Evolutionary conservation across 2,888 invertebrate genomes (phyloP).

Genomic region (Lepidochitona cinerea): DNA sequence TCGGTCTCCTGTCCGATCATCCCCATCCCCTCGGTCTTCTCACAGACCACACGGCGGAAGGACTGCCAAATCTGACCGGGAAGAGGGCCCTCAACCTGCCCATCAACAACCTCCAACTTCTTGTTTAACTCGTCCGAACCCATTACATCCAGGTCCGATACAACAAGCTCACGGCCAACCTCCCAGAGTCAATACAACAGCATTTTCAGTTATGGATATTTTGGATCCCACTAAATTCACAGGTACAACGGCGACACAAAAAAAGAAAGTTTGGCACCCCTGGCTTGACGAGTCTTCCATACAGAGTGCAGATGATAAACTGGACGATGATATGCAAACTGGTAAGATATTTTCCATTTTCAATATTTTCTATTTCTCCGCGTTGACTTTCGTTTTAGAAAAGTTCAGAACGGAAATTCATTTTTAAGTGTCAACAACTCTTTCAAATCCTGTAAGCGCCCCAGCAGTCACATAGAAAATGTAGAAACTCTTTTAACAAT

Average conservation of each 20-base stretch:
- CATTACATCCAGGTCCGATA: not conserved
- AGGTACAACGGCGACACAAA: slow-evolving; percentile 28
- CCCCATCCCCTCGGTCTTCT: slow-evolving; percentile 2
- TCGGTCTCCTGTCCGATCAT: not conserved
- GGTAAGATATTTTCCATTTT: not conserved
- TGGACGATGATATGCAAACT: not conserved
- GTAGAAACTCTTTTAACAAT: too few relatives aligned
- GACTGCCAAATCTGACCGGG: not conserved
- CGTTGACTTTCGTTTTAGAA: too few relatives aligned
- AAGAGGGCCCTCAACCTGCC: not conserved
- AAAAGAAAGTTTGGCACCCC: slow-evolving; percentile 40
- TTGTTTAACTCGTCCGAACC: not conserved
- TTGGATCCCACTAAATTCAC: slow-evolving; percentile 59
- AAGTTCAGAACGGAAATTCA: too few relatives aligned
- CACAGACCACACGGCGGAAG: slow-evolving; percentile 10
- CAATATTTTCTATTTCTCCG: not conserved
- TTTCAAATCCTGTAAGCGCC: too few relatives aligned
- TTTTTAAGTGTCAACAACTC: too few relatives aligned
- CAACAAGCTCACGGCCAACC: not conserved
- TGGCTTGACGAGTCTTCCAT: slow-evolving; percentile 30
- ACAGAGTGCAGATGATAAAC: not conserved
- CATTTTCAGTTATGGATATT: slow-evolving; percentile 61
- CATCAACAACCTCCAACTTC: slow-evolving; percentile 2
- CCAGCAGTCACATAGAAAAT: too few relatives aligned
- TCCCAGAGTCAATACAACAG: slow-evolving; percentile 40